These are phyloP conservation scores for Drosophila suzukii DNA, from an alignment of 1,140 invertebrate species.

Conservation along the genomic window DNA sequence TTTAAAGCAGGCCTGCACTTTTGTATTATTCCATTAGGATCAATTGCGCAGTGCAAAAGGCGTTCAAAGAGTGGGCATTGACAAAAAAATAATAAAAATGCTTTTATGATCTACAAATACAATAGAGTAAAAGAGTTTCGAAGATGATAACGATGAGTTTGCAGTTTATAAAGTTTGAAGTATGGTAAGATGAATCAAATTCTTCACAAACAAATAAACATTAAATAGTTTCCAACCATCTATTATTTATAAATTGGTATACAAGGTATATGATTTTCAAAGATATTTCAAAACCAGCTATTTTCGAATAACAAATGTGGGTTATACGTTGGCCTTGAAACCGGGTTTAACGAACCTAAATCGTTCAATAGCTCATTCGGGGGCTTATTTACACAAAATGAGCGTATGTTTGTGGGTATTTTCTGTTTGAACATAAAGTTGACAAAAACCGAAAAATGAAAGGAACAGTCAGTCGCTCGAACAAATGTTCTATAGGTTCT, in stretches of 20 bases:
- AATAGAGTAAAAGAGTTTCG: no score
- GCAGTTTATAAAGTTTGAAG: no score
- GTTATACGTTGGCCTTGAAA: conserved; percentile 29
- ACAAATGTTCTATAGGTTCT: conserved; percentile 31
- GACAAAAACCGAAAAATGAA: conserved; percentile 13
- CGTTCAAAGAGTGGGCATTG: background rate
- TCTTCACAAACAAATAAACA: no score
- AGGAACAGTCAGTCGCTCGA: background rate
- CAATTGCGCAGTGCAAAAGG: conserved; percentile 20
- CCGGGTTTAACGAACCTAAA: conserved; percentile 27
- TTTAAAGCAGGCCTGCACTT: conserved; percentile 11
- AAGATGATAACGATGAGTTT: no score
- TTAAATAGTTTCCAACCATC: no score
- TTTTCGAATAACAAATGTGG: conserved; percentile 9
- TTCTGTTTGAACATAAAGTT: background rate
- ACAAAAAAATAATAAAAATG: no score
- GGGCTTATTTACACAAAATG: conserved; percentile 18
- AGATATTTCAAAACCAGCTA: background rate
- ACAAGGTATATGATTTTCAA: background rate
- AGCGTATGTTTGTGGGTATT: background rate
- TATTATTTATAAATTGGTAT: no score
- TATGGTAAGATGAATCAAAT: no score
- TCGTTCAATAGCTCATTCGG: conserved; percentile 16
- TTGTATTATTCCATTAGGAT: conserved; percentile 39
- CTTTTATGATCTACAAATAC: no score